A percentile compares a stretch with the other conserved stretches of the same genome.
Evolutionary conservation across 2,888 invertebrate genomes (phyloP).

Genomic region (Orthosia gracilis): DNA sequence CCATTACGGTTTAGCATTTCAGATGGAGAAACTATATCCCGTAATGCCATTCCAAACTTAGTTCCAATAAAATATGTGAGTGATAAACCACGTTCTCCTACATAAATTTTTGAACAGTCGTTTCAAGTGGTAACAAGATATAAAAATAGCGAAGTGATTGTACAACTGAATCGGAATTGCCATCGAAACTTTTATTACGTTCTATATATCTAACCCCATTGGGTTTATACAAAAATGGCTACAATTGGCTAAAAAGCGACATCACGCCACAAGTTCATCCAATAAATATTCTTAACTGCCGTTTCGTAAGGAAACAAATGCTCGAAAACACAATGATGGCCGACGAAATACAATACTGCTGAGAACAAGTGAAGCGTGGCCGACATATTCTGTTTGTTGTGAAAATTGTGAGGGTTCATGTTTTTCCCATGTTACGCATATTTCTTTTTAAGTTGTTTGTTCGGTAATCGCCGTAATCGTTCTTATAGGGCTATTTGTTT

Average conservation of each 20-base stretch:
- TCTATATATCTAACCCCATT: constrained; percentile 74
- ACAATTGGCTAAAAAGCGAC: constrained; percentile 88
- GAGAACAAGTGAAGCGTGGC: constrained; percentile 85
- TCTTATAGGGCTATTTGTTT: constrained; percentile 56
- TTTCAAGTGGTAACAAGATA: constrained; percentile 62
- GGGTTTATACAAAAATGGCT: constrained; percentile 80
- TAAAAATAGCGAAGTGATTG: constrained; percentile 63
- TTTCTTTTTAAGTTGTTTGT: constrained; percentile 80
- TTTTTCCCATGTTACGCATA: constrained; percentile 78
- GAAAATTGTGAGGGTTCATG: constrained; percentile 82
- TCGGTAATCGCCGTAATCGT: constrained; percentile 70
- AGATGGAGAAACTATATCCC: constrained; percentile 47
- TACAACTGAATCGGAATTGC: constrained; percentile 75
- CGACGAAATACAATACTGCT: constrained; percentile 86
- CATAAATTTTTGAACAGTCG: constrained; percentile 55
- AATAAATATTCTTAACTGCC: constrained; percentile 90
- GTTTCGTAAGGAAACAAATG: constrained; percentile 89
- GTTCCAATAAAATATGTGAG: constrained; percentile 55
- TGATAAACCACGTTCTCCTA: constrained; percentile 48
- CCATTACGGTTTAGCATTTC: constrained; percentile 47
- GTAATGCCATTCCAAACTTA: constrained; percentile 33
- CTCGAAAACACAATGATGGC: constrained; percentile 89
- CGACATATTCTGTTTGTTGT: constrained; percentile 88
- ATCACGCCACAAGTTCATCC: constrained; percentile 88
- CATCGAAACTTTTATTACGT: constrained; percentile 81